phyloP scores from a whole-genome alignment of 2,888 invertebrate species.

The Oscheius sp. region DNA sequence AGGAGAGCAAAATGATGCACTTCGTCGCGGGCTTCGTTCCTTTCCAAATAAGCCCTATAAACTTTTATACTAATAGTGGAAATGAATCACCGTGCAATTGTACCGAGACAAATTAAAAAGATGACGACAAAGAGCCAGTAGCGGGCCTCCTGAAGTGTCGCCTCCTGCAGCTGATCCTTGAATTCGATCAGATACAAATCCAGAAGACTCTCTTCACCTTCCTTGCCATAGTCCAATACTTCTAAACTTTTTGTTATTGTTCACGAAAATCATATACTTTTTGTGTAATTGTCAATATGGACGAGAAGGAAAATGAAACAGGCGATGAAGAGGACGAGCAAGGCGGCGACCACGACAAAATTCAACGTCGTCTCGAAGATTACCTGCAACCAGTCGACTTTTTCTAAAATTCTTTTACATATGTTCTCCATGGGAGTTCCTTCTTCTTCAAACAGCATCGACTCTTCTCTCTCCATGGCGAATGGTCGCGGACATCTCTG shows the following conservation, averaged over 20 bases:
- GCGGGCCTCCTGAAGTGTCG: not conserved
- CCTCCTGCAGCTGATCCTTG: not conserved
- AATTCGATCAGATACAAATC: not conserved
- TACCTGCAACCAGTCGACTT: not conserved
- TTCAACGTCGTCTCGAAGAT: not conserved
- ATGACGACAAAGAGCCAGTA: constrained; percentile 13
- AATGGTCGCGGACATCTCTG: not conserved
- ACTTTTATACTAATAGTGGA: not conserved
- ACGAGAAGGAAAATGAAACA: constrained; percentile 11
- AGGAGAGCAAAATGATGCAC: not conserved
- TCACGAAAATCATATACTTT: not conserved
- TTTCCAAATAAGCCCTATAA: not conserved
- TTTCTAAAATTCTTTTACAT: not conserved
- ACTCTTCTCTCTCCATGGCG: not conserved
- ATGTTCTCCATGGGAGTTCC: not conserved
- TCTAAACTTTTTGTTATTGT: not conserved
- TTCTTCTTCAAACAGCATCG: not conserved
- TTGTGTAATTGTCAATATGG: constrained; percentile 7
- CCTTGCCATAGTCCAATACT: constrained; percentile 3
- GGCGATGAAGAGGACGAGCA: constrained; percentile 7
- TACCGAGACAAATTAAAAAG: not conserved
- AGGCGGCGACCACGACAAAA: not conserved
- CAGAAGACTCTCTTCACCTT: not conserved
- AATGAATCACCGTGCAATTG: not conserved
- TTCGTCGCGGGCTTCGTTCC: not conserved